Evolutionary conservation across 1,140 invertebrate genomes (phyloP).

Genomic region (Samia ricini): DNA sequence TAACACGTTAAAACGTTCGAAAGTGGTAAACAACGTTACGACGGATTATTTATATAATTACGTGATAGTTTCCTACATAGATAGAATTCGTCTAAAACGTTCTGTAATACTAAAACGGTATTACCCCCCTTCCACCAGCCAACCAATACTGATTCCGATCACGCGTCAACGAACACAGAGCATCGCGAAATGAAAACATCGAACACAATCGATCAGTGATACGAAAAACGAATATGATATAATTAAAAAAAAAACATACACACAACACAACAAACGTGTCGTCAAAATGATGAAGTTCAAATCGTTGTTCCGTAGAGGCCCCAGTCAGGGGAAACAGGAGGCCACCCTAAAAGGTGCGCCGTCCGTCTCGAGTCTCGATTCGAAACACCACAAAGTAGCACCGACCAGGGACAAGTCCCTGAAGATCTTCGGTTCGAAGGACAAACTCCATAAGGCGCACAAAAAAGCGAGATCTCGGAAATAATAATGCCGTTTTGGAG

Average conservation of each 20-base stretch:
- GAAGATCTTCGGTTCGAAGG: slow-evolving; percentile 74
- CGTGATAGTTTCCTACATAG: slow-evolving; percentile 12
- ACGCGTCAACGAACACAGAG: slow-evolving; percentile 39
- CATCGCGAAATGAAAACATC: slow-evolving; percentile 28
- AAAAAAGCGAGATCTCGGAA: slow-evolving; percentile 70
- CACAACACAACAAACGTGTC: too few relatives aligned
- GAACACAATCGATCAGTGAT: slow-evolving; percentile 55
- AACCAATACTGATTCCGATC: slow-evolving; percentile 45
- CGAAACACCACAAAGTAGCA: slow-evolving; percentile 78
- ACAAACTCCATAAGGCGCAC: slow-evolving; percentile 70
- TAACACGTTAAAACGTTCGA: not conserved
- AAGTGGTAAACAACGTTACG: slow-evolving; percentile 3
- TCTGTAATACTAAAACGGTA: too few relatives aligned
- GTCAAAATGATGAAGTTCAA: slow-evolving; percentile 89
- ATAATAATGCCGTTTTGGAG: slow-evolving; percentile 68
- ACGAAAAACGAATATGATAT: slow-evolving; percentile 59
- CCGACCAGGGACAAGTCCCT: slow-evolving; percentile 68
- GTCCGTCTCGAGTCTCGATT: slow-evolving; percentile 76
- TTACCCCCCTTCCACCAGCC: too few relatives aligned
- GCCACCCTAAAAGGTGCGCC: slow-evolving; percentile 68
- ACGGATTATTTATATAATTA: slow-evolving; percentile 11
- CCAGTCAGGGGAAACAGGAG: slow-evolving; percentile 74
- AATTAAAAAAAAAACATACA: too few relatives aligned
- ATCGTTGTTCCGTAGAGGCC: slow-evolving; percentile 88
- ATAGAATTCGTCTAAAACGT: not conserved